Evolutionary conservation across 2,797 vertebrate genomes (phyloP).

Genomic region (Luscinia luscinia): DNA sequence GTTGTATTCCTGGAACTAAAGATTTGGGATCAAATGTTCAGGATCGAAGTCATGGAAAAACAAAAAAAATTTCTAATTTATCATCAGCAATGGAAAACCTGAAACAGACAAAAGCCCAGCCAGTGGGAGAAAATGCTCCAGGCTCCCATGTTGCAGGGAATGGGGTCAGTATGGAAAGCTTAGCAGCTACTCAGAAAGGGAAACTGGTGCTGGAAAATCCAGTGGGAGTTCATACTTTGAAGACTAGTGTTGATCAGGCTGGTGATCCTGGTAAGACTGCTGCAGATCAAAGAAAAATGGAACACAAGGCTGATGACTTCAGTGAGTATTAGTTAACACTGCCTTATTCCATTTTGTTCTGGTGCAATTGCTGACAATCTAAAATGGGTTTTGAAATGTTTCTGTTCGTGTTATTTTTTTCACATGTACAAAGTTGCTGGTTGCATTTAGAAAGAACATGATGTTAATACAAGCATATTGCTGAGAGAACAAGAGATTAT

Average conservation of each 20-base stretch:
- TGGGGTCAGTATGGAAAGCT: slow-evolving; percentile 43
- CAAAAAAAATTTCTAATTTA: slow-evolving; percentile 71
- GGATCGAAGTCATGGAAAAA: slow-evolving; percentile 78
- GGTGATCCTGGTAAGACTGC: slow-evolving; percentile 71
- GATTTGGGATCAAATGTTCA: slow-evolving; percentile 72
- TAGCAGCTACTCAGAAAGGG: slow-evolving; percentile 45
- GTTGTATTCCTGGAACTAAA: slow-evolving; percentile 71
- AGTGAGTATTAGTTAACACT: slow-evolving; percentile 75
- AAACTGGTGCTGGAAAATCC: slow-evolving; percentile 60
- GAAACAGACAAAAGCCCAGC: slow-evolving; percentile 67
- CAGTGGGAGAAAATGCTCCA: slow-evolving; percentile 58
- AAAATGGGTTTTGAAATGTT: slow-evolving; percentile 21
- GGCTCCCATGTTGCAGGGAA: slow-evolving; percentile 65
- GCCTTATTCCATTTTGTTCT: slow-evolving; percentile 19
- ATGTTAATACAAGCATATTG: not conserved
- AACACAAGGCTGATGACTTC: slow-evolving; percentile 73
- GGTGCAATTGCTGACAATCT: not conserved
- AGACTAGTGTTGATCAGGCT: slow-evolving; percentile 50
- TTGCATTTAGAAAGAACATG: not conserved
- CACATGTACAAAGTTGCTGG: not conserved
- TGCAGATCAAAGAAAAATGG: slow-evolving; percentile 70
- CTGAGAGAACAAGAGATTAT: slow-evolving; percentile 11
- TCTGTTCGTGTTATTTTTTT: not conserved
- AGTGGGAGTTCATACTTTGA: slow-evolving; percentile 55
- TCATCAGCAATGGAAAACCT: slow-evolving; percentile 62